Evolutionary conservation across 2,888 invertebrate species (phyloP).

Genomic region (Junonia oenone): DNA sequence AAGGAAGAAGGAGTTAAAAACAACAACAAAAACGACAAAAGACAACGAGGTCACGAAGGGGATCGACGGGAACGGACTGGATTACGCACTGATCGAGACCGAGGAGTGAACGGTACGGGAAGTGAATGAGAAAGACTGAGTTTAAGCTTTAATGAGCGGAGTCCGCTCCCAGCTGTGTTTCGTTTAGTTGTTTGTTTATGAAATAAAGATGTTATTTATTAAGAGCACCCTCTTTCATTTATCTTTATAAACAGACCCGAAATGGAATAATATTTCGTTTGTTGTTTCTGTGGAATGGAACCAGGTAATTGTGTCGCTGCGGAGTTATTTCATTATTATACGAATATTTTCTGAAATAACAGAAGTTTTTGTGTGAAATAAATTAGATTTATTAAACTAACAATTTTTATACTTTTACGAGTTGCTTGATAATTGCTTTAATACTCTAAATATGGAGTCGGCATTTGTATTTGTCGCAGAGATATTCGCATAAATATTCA

Average conservation of each 20-base stretch:
- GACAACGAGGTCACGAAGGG: slow-evolving; percentile 69
- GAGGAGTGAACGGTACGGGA: slow-evolving; percentile 46
- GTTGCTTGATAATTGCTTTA: too few species aligned
- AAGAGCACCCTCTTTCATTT: slow-evolving; percentile 31
- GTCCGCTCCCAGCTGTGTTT: slow-evolving; percentile 24
- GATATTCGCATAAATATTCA: too few species aligned
- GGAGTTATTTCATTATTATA: background rate
- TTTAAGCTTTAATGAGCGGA: slow-evolving; percentile 42
- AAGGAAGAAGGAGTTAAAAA: slow-evolving; percentile 69
- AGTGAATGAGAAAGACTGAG: slow-evolving; percentile 55
- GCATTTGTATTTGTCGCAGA: too few species aligned
- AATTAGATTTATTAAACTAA: background rate
- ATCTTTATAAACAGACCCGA: slow-evolving; percentile 30
- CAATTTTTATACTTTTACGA: too few species aligned
- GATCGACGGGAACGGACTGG: slow-evolving; percentile 54
- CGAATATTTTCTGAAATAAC: background rate
- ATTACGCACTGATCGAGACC: slow-evolving; percentile 50
- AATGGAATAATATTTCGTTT: background rate
- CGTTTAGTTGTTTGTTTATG: slow-evolving; percentile 46
- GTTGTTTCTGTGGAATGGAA: background rate
- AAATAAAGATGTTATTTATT: slow-evolving; percentile 69
- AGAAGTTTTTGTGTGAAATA: background rate
- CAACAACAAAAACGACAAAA: slow-evolving; percentile 53
- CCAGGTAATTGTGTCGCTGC: background rate
- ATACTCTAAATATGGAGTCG: too few species aligned